Base-by-base conservation (phyloP, 2,797 vertebrate genomes). In the Dallia pectoralis region DNA sequence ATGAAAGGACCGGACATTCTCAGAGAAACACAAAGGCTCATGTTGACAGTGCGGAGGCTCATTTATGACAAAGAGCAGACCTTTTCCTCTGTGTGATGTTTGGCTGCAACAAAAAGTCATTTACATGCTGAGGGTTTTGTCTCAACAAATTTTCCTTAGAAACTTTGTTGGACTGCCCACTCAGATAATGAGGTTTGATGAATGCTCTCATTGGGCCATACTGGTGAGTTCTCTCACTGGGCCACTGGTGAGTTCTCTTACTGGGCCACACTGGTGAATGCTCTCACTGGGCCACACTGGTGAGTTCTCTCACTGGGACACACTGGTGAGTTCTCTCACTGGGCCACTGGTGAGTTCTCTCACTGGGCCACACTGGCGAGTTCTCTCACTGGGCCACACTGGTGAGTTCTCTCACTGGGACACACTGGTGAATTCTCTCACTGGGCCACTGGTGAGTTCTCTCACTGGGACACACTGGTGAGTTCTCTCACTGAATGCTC, bases 391-490 rank as follows among this genome's bases (percentile, higher is more conserved):
- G 79, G 74, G 69, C 25, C n/a, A n/a, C n/a, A n/a, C n/a, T n/a
- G n/a, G n/a, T n/a, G n/a, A n/a, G n/a, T n/a, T n/a, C n/a, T n/a
- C n/a, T n/a, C n/a, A n/a, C 0, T 68, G 79, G 74, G 70, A 22
- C 0, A 66, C 67, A n/a, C 4, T 81, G 77, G 85, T 75, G 33
- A 70, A 81, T 59, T 70, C 67, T 14, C 64, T 66, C 69, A 72
- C 53, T 64, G 79, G 74, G 69, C 25, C n/a, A n/a, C n/a, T n/a
- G n/a, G n/a, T n/a, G n/a, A n/a, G n/a, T n/a, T n/a, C n/a, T n/a
- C n/a, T n/a, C n/a, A n/a, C 0, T 68, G 79, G 74, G 70, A 22
- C 0, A 66, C 67, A n/a, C n/a, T n/a, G n/a, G n/a, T n/a, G n/a
- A n/a, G n/a, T n/a, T n/a, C n/a, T n/a, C n/a, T n/a, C n/a, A n/a